Evolutionary conservation across 2,113 vertebrate species (phyloP).

Genomic region (Alosa alosa): DNA sequence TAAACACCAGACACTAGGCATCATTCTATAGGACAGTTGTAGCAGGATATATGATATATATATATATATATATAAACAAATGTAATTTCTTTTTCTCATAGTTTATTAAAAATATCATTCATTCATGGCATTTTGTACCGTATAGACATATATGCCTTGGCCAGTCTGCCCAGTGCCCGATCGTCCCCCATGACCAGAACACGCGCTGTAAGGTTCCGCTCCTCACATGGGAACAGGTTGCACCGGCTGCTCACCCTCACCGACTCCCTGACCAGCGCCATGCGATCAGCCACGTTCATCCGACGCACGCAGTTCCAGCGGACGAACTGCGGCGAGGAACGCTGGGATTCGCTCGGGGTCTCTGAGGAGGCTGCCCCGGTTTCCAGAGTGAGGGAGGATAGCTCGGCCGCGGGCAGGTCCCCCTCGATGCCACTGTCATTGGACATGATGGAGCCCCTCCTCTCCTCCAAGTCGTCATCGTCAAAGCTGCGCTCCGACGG

Average conservation of each 20-base stretch:
- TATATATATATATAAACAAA: no score
- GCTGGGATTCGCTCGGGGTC: constrained; percentile 46
- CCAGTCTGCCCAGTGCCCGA: constrained; percentile 76
- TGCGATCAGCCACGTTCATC: constrained; percentile 50
- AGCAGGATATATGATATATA: no score
- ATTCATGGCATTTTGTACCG: constrained; percentile 62
- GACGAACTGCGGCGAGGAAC: constrained; percentile 42
- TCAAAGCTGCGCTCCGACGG: constrained; percentile 19
- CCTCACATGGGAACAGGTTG: constrained; percentile 43
- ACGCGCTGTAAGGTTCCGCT: constrained; percentile 73
- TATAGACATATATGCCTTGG: constrained; percentile 73
- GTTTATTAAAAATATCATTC: not conserved
- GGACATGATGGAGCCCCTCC: constrained; percentile 67
- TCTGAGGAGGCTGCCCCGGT: not conserved
- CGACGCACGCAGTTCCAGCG: constrained; percentile 74
- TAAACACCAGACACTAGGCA: not conserved
- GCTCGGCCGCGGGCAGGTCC: constrained; percentile 63
- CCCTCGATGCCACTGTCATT: constrained; percentile 77
- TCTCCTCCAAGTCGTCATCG: constrained; percentile 28
- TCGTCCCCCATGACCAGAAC: constrained; percentile 83
- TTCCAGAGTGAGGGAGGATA: not conserved
- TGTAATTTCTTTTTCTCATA: not conserved
- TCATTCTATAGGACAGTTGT: not conserved
- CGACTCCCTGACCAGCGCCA: constrained; percentile 61
- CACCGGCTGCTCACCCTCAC: constrained; percentile 39